These are phyloP conservation scores for Mechanitis messenoides DNA, from an alignment of 2,888 invertebrate species.

Conservation along the genomic window DNA sequence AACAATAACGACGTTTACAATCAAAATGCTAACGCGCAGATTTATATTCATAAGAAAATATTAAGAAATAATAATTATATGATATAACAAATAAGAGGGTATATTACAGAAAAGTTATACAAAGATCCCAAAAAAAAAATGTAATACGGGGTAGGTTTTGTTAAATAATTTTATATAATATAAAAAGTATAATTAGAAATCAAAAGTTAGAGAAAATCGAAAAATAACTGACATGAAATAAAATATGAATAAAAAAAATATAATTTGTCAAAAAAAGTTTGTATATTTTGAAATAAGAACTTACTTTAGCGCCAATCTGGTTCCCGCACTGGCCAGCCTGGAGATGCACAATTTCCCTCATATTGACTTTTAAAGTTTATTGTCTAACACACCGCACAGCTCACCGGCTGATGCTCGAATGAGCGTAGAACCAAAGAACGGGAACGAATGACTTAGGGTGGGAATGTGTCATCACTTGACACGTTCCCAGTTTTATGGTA, in stretches of 20 bases:
- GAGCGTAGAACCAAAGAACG: slow-evolving; percentile 47
- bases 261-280: not conserved
- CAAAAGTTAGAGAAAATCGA: no score
- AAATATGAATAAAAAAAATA: no score
- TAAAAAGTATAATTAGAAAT: no score
- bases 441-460: slow-evolving; percentile 52
- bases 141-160: no score
- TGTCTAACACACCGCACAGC: slow-evolving; percentile 41
- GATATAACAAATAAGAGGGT: not conserved
- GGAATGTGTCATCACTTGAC: slow-evolving; percentile 41
- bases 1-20: not conserved
- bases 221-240: no score
- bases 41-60: not conserved
- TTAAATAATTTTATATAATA: no score
- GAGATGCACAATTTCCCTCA: slow-evolving; percentile 90
- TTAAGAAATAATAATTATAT: not conserved
- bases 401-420: slow-evolving; percentile 44
- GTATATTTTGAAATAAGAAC: slow-evolving; percentile 32
- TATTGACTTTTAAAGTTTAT: slow-evolving; percentile 53
- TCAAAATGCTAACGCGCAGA: not conserved
- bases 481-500: slow-evolving; percentile 37
- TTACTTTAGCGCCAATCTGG: slow-evolving; percentile 83
- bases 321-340: slow-evolving; percentile 91
- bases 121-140: not conserved
- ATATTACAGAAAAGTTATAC: not conserved